Base-by-base conservation (phyloP, 1,140 invertebrate species). In the Scaptomyza montana region DNA sequence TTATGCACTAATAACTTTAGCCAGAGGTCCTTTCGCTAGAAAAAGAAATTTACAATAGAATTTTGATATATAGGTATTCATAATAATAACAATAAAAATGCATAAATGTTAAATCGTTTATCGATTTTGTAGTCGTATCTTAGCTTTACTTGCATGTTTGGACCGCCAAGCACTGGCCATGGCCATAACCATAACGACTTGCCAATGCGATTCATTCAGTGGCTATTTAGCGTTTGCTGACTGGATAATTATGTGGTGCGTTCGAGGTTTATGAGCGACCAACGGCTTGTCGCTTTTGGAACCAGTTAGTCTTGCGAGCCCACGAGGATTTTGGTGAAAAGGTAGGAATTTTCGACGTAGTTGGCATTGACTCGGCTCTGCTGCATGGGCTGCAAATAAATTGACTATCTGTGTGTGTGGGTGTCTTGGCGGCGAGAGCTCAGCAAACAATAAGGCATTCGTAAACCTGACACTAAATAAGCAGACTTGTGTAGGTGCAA, bases 241-340 rank as follows among this genome's bases (percentile, higher is more conserved):
- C 84, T 84, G 84, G 84, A 89, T 89, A 89, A 89, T 89, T 89
- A 89, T 89, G 84, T 78, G 87, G 73, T 89, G 79, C 84, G 84
- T 80, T 77, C 43, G 70, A 84, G 84, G 89, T 89, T 89, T 89
- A 89, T 89, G 85, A 68, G 51, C 63, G 33, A 53, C 63, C 50
- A 59, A 28, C 13, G 51, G 55, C 51, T 33, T 39, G 46, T 2
- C 19, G 6, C 46, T 13, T 19, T 1, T 8, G 8, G 36, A 12
- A 13, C 9, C 33, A 9, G 59, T 39, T 43, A 36, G 49, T 8
- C 47, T 46, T 13, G 51, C 45, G 43, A 47, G 53, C 55, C 33
- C 33, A 36, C 33, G 68, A 39, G 84, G 84, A 82, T 82, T 87
- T 87, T 70, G 82, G 84, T 73, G 80, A 60, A 85, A 86, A 89